phyloP scores from a whole-genome alignment of 2,113 vertebrate genomes.

The Coptodon bakossiorum region DNA sequence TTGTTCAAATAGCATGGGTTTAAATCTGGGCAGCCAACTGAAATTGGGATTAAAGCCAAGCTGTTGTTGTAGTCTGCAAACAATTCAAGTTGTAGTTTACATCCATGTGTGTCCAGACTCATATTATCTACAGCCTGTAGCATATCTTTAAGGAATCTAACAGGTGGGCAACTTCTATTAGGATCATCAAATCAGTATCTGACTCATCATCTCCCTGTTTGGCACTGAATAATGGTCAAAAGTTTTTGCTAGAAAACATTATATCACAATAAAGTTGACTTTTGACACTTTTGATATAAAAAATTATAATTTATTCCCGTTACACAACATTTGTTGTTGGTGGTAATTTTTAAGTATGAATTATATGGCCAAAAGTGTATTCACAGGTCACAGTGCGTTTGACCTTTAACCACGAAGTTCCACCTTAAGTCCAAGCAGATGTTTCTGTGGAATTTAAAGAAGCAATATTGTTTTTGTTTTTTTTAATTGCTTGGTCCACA shows the following conservation, averaged over 20 bases:
- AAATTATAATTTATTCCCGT: neutral
- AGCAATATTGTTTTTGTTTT: rapidly evolving
- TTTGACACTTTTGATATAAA: neutral
- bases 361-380: neutral
- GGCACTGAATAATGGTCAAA: neutral
- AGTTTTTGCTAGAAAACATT: neutral
- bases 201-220: neutral
- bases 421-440: neutral
- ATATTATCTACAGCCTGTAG: neutral
- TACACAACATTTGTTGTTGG: neutral
- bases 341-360: neutral
- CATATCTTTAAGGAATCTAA: neutral
- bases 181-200: neutral
- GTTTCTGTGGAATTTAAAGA: neutral
- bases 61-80: neutral
- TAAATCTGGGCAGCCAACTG: neutral
- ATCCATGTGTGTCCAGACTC: neutral
- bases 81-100: neutral
- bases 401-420: neutral
- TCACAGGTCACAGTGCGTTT: neutral
- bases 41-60: neutral
- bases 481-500: rapidly evolving
- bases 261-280: neutral
- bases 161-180: neutral
- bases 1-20: neutral